phyloP scores from a whole-genome alignment of 2,797 vertebrate species.

The Poecilia gillii region DNA sequence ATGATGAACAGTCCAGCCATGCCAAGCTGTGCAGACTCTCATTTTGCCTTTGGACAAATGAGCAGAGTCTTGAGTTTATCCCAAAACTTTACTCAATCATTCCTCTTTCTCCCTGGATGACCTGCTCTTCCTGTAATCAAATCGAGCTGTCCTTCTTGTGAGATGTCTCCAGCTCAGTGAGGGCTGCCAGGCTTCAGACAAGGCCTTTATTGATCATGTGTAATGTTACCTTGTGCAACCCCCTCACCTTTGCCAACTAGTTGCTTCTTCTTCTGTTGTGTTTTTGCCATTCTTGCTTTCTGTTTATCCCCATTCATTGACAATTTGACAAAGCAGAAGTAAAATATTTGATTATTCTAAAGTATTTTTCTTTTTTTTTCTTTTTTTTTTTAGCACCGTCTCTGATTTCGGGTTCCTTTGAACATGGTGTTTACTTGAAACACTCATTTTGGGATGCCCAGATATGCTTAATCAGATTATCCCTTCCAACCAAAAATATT shows the following conservation, averaged over 20 bases:
- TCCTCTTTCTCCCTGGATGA: slow-evolving; percentile 30
- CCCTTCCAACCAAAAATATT: slow-evolving; percentile 72
- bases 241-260: slow-evolving; percentile 42
- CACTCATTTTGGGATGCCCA: slow-evolving; percentile 67
- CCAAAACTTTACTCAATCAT: slow-evolving; percentile 53
- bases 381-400: slow-evolving; percentile 28
- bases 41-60: slow-evolving; percentile 47
- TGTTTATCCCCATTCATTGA: slow-evolving; percentile 24
- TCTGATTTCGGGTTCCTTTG: slow-evolving; percentile 25
- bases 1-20: neutral
- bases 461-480: slow-evolving; percentile 73
- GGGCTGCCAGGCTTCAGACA: slow-evolving; percentile 55
- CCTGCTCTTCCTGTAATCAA: slow-evolving; percentile 64
- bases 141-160: slow-evolving; percentile 53
- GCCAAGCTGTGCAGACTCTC: neutral
- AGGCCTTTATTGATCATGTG: slow-evolving; percentile 64
- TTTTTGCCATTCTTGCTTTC: slow-evolving; percentile 41
- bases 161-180: slow-evolving; percentile 55
- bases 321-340: slow-evolving; percentile 52
- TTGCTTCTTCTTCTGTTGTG: slow-evolving; percentile 53
- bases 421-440: slow-evolving; percentile 58
- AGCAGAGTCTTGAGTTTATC: slow-evolving; percentile 56
- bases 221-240: slow-evolving; percentile 56
- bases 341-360: slow-evolving; percentile 70
- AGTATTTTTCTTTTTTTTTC: slow-evolving; percentile 29